Base-by-base conservation (phyloP, 2,113 vertebrate genomes). In the Verasper variegatus region DNA sequence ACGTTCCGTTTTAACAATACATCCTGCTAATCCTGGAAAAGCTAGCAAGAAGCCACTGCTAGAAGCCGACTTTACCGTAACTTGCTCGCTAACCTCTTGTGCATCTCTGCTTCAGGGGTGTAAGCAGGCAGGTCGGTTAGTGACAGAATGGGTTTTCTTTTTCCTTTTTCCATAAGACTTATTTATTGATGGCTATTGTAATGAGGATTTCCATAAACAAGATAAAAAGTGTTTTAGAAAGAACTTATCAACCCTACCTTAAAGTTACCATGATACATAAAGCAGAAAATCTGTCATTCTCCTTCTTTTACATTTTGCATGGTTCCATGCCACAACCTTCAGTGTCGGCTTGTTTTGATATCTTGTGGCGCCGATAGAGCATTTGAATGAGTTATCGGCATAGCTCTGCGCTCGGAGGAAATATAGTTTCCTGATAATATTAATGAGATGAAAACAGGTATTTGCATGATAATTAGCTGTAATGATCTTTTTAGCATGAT, bases 381-480 rank as follows among this genome's bases (percentile, higher is more conserved):
- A 67, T 68, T 52, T 75, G 26, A 81, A 80, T 77, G 56, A 72
- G 26, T 59, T 76, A 83, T 88, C 47, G 73, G 72, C 82, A 80
- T 75, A 72, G 56, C 80, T 81, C 55, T 80, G 42, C 59, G 82
- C 74, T 74, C 81, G 62, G 47, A 83, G 74, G 72, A 75, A 86
- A 81, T 64, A 73, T 66, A 49, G 24, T 78, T 82, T 57, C 51
- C 51, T 56, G 24, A n/a, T 81, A 81, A 88, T 89, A 87, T 93
- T 86, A 92, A 86, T 85, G 80, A 80, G 56, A 21, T 80, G 78
- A 92, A 91, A 86, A 92, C 87, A 82, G 35, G 66, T 90, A 90
- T 94, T 91, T 92, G 87, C 89, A 92, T 93, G 78, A 59, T 89
- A 91, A 92, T 92, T 88, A 87, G 80, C 60, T 51, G 80, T 92